Base-by-base conservation (phyloP, 1,140 invertebrate species). In the Caenorhabditis remanei region DNA sequence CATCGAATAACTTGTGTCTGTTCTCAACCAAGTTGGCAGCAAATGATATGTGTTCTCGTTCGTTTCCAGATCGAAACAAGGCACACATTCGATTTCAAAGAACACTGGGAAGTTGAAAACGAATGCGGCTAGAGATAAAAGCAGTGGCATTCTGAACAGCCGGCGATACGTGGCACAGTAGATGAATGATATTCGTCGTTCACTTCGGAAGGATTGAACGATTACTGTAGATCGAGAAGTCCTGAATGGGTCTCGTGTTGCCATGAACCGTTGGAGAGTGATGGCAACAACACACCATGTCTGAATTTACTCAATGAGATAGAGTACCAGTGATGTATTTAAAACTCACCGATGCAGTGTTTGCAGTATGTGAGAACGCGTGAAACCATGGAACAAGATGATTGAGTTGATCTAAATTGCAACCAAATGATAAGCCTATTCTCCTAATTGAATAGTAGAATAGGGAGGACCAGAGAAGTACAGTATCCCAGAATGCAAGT, bases 201-300 rank as follows among this genome's bases (percentile, higher is more conserved):
- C 89, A 19, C 85, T 84, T 71, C 88, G 88, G 65, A 91, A 91
- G 6, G 90, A 90, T 61, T 87, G 85, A 16, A 85, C 14, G 9
- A 85, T 50, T 32, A 82, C 84, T 0, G 87, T 46, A 32, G 87
- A 71, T 63, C 87, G 67, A 40, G 55, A 88, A 46, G 89, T 90
- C 14, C 90, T 65, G 53, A 91, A 91, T 40, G 90, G 90, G 85
- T 91, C 90, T 56, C 90, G 48, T 7, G 90, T 91, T 9, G 90
- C 90, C 89, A 91, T 87, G 83, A 91, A 91, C 43, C 90, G 85
- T 75, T 91, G 90, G 5, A 90, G 61, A 2, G 90, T 91, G 48
- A 91, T 91, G 9, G 90, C 83, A 5, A 91, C 90, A 2, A 91
- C 90, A 84, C 90, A 89, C 90, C 90, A 91, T 19, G 90, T 91